Percentiles rank a stretch among this genome's conserved stretches.
phyloP scores from a whole-genome alignment of 2,888 invertebrate genomes.

The Sipunculus nudus region DNA sequence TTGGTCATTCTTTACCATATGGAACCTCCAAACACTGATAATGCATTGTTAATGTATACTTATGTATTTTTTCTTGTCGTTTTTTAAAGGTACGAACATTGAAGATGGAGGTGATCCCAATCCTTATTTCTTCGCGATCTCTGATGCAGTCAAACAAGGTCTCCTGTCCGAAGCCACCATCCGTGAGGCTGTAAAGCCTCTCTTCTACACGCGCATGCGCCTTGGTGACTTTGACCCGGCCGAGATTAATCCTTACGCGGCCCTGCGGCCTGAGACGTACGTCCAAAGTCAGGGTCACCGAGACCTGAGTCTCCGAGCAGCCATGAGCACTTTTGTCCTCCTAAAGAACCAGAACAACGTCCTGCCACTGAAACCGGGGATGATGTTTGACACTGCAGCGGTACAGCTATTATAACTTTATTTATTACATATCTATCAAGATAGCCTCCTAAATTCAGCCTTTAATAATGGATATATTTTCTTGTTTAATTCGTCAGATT shows the following conservation, averaged over 20 bases:
- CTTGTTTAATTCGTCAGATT: too few relatives aligned
- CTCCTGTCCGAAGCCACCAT: slow-evolving; percentile 7
- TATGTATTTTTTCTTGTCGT: too few relatives aligned
- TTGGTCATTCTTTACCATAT: too few relatives aligned
- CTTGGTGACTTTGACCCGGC: slow-evolving; percentile 45
- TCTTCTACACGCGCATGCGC: slow-evolving; percentile 44
- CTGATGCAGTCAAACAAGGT: slow-evolving; percentile 35
- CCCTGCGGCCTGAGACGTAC: neutral
- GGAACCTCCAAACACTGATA: too few relatives aligned
- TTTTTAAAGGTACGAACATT: slow-evolving; percentile 20
- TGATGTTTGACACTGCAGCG: slow-evolving; percentile 8
- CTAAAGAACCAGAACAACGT: slow-evolving; percentile 45
- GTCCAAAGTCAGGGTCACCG: slow-evolving; percentile 40
- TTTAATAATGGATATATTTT: too few relatives aligned
- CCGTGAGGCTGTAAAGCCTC: slow-evolving; percentile 28
- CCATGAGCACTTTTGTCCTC: slow-evolving; percentile 49
- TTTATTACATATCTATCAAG: too few relatives aligned
- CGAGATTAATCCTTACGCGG: slow-evolving; percentile 53
- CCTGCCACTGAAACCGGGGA: slow-evolving; percentile 32
- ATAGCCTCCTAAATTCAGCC: too few relatives aligned
- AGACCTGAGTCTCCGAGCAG: slow-evolving; percentile 40
- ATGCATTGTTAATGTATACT: too few relatives aligned
- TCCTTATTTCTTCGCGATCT: slow-evolving; percentile 17
- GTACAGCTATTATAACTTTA: too few relatives aligned
- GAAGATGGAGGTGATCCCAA: slow-evolving; percentile 16